phyloP scores from a whole-genome alignment of 2,113 vertebrate genomes.

The Scomber japonicus region DNA sequence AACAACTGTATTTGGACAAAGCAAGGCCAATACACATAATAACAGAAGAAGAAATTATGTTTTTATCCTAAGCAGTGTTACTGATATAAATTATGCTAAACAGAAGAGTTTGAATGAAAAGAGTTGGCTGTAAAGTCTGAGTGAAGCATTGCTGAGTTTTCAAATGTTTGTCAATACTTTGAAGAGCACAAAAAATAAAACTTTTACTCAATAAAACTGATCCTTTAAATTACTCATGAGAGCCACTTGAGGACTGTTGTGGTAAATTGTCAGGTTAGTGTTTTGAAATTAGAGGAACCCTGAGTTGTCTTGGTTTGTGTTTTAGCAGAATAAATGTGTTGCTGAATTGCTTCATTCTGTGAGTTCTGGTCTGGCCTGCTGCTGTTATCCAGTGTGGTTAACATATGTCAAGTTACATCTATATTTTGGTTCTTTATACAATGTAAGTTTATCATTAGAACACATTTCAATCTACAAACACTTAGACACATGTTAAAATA shows the following conservation, averaged over 20 bases:
- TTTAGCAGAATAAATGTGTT: background rate
- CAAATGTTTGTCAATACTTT: background rate
- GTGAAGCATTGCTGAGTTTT: background rate
- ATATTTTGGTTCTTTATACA: too few relatives aligned
- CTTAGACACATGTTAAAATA: too few relatives aligned
- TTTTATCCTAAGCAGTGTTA: too few relatives aligned
- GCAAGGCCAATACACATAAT: too few relatives aligned
- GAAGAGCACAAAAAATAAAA: background rate
- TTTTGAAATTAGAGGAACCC: background rate
- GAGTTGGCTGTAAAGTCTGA: background rate
- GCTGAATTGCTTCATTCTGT: conserved; percentile 23
- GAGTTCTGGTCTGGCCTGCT: conserved; percentile 7
- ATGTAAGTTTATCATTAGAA: too few relatives aligned
- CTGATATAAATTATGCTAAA: background rate
- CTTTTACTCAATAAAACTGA: background rate
- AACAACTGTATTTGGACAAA: too few relatives aligned
- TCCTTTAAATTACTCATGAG: background rate
- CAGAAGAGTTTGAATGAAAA: too few relatives aligned
- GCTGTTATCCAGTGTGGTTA: background rate
- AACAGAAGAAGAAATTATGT: too few relatives aligned
- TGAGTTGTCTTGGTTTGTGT: background rate
- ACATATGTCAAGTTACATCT: too few relatives aligned
- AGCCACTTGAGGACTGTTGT: background rate
- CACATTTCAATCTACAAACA: too few relatives aligned
- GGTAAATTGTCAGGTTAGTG: background rate